These are phyloP conservation scores for Alfaro cultratus DNA, from an alignment of 2,797 vertebrate species.

Conservation along the genomic window DNA sequence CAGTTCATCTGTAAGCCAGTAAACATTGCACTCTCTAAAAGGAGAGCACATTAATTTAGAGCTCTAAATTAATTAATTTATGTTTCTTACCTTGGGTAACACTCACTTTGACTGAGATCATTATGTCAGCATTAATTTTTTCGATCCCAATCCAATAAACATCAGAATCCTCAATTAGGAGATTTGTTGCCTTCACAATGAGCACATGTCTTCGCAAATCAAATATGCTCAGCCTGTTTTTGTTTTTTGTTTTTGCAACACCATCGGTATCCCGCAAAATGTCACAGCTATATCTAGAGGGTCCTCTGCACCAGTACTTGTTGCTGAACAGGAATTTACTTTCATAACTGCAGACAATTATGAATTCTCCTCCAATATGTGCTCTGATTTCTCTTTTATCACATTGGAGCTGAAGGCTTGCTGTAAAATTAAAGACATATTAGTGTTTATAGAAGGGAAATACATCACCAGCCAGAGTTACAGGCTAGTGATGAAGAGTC, in stretches of 20 bases:
- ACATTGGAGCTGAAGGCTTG: constrained; percentile 70
- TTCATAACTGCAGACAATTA: constrained; percentile 57
- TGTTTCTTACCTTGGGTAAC: constrained; percentile 72
- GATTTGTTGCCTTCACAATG: constrained; percentile 55
- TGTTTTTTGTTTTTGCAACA: not conserved
- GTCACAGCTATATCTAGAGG: constrained; percentile 56
- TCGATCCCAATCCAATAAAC: constrained; percentile 81
- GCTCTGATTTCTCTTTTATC: constrained; percentile 48
- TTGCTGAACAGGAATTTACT: constrained; percentile 39
- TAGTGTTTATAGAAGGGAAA: not conserved
- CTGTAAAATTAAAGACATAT: constrained; percentile 40
- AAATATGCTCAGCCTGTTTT: constrained; percentile 35
- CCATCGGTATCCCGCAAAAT: constrained; percentile 69
- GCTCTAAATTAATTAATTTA: not conserved
- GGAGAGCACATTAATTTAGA: no score
- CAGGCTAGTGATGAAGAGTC: not conserved
- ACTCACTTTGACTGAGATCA: constrained; percentile 60
- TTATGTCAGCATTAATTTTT: constrained; percentile 71
- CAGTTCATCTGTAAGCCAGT: not conserved
- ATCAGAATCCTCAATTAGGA: constrained; percentile 66
- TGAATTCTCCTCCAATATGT: constrained; percentile 49
- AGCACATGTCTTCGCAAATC: constrained; percentile 44
- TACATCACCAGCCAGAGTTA: not conserved
- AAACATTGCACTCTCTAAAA: not conserved
- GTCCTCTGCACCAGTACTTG: constrained; percentile 82